Evolutionary conservation across 2,888 invertebrate species (phyloP), one percentile per base, ranked within the genome.

Genomic region (Drosophila austrosaltans): DNA sequence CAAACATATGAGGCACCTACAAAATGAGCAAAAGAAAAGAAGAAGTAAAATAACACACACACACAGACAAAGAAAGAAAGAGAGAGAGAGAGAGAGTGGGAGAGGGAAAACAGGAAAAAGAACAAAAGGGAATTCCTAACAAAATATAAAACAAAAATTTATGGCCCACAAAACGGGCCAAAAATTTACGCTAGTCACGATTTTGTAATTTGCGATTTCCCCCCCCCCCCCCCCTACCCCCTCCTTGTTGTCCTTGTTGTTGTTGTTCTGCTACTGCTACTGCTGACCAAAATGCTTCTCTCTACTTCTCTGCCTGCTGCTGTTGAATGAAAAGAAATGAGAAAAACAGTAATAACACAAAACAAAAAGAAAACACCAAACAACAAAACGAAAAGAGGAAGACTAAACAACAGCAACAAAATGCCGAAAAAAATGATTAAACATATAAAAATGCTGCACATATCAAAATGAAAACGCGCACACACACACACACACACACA

Each of bases 121-220:
- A 20, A 39, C 62, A 62, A 32, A 73, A 77, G 48, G 48, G 48
- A 80, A 83, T 58, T 76, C 69, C 72, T 61, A 75, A 66, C 77
- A 78, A 87, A 82, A 57, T 39, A 57, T 57, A 32, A 65, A 30
- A 40, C 40, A 66, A 53, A 48, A 65, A 53, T 65, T 39, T 67
- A 32, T 86, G 83, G 75, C 76, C 69, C 64, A 73, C 63, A 82
- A 72, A 78, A 76, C 62, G 81, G 71, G 75, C 66, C 48, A 48
- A 48, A 87, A 86, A 88, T 84, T 88, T 83, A 78, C 78, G 76
- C 86, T 78, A 89, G 89, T 89, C 89, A 89, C 90, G 90, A 89
- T 80, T 87, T 81, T 73, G 89, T 83, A 90, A 90, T 89, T 89
- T 90, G 82, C 79, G 76, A 68, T 77, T 75, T 25, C 10, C 48